Conservation (phyloP, 2,113 vertebrate species). For the Peromyscus californicus region DNA sequence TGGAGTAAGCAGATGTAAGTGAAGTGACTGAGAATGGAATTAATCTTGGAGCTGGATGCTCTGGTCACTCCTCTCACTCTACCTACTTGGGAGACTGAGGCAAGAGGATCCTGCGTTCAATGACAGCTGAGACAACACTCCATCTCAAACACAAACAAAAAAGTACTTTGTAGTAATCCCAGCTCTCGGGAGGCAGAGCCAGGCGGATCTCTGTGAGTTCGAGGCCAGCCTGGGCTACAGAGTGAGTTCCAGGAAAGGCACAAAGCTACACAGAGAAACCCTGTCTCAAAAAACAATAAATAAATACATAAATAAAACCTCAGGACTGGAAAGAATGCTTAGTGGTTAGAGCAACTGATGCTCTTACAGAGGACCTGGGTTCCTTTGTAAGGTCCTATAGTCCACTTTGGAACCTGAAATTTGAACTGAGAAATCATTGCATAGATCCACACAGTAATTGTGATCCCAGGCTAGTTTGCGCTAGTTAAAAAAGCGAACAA, state of each 20-base stretch:
- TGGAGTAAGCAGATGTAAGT: constrained; percentile 15
- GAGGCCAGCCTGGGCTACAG: neutral
- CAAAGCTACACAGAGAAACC: too few species aligned
- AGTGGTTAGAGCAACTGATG: neutral
- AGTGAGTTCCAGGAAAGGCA: too few species aligned
- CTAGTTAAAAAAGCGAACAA: neutral
- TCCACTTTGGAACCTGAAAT: neutral
- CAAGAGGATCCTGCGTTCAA: neutral
- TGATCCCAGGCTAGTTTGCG: neutral
- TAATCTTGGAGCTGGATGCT: neutral
- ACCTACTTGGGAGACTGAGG: neutral
- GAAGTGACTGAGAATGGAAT: neutral
- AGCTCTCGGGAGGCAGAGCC: neutral
- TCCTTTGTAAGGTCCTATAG: neutral
- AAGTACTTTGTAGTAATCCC: neutral
- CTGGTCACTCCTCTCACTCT: neutral
- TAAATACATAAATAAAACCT: too few species aligned
- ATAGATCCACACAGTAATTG: neutral
- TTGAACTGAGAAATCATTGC: neutral
- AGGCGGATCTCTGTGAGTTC: neutral
- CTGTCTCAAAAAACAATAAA: too few species aligned
- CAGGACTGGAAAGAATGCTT: neutral
- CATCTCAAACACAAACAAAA: neutral
- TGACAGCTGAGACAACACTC: neutral
- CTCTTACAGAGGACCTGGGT: neutral